Evolutionary conservation across 2,888 invertebrate species (phyloP).

Genomic region (Sesamia inferens): DNA sequence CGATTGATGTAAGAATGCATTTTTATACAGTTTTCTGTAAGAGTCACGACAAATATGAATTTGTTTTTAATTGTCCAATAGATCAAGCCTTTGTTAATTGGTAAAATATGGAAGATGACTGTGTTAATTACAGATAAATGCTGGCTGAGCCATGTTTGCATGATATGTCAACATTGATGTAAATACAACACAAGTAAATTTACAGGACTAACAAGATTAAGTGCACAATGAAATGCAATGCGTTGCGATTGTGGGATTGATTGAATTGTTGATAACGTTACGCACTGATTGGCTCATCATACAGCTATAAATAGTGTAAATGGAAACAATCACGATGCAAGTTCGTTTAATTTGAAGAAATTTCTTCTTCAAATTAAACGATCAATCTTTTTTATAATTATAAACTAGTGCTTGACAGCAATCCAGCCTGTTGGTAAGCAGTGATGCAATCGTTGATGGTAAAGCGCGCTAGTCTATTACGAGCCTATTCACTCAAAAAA

Average conservation of each 20-base stretch:
- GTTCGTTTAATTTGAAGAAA: constrained; percentile 23
- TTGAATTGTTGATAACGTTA: constrained; percentile 57
- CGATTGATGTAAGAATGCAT: constrained; percentile 44
- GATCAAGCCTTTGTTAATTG: constrained; percentile 31
- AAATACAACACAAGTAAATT: constrained; percentile 25
- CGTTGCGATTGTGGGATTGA: constrained; percentile 32
- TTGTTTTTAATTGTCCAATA: constrained; percentile 8
- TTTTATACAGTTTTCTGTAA: constrained; percentile 21
- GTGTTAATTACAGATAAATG: constrained; percentile 41
- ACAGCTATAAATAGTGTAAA: constrained; percentile 48
- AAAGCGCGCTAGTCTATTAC: too few relatives aligned
- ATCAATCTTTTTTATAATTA: too few relatives aligned
- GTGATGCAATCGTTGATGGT: too few relatives aligned
- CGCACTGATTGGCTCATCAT: constrained; percentile 58
- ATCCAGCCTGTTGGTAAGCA: too few relatives aligned
- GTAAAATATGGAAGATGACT: constrained; percentile 27
- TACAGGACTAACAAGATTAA: constrained; percentile 36
- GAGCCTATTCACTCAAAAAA: too few relatives aligned
- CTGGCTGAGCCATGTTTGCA: constrained; percentile 53
- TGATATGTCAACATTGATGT: constrained; percentile 39
- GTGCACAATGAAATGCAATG: constrained; percentile 45
- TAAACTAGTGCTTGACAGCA: too few relatives aligned
- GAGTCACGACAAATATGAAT: constrained; percentile 24
- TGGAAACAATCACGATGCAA: constrained; percentile 40
- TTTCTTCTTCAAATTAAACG: too few relatives aligned